phyloP scores from a whole-genome alignment of 2,113 vertebrate genomes.

The Lepus europaeus region DNA sequence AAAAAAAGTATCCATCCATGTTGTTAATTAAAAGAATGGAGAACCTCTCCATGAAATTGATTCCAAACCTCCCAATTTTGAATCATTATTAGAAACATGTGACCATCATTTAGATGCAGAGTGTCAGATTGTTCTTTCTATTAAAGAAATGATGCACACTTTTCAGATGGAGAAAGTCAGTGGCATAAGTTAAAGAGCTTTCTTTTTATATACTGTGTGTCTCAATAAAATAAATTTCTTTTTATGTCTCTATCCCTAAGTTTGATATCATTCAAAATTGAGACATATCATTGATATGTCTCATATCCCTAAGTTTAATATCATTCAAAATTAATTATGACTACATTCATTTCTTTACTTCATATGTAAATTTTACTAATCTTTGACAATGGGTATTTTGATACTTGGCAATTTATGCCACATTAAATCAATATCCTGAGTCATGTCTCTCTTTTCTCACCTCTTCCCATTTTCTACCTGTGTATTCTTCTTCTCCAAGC shows the following conservation, averaged over 20 bases:
- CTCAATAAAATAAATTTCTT: neutral
- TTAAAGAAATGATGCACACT: neutral
- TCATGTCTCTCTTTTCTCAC: neutral
- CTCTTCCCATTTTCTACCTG: neutral
- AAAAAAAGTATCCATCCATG: neutral
- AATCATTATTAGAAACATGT: neutral
- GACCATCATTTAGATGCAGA: neutral
- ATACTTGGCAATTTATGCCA: neutral
- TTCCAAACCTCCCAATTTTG: neutral
- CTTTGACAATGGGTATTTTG: neutral
- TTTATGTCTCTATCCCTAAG: constrained; percentile 29
- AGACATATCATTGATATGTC: neutral
- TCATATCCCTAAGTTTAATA: constrained; percentile 26
- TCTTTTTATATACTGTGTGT: neutral
- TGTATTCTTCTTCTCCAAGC: neutral
- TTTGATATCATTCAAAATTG: neutral
- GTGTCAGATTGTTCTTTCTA: neutral
- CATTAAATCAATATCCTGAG: neutral
- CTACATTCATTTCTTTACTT: neutral
- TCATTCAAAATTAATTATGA: neutral
- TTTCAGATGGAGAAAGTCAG: constrained; percentile 27
- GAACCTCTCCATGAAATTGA: neutral
- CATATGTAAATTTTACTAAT: neutral
- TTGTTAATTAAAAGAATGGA: neutral
- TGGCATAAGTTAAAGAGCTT: neutral